Evolutionary conservation across 2,888 invertebrate species (phyloP).

Genomic region (Melikaiella ostensackeni): DNA sequence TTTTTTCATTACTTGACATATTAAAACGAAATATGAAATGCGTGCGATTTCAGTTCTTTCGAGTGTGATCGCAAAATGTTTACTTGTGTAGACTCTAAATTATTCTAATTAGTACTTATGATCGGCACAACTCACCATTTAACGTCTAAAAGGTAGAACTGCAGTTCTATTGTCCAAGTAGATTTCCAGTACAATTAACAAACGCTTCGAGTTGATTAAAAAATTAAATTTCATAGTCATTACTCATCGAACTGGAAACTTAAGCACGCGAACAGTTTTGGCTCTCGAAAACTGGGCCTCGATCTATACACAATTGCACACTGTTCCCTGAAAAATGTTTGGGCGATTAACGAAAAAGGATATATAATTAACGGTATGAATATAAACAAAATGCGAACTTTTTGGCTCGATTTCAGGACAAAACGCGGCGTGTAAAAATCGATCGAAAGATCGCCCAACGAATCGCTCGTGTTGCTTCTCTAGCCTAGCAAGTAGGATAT

Average conservation of each 20-base stretch:
- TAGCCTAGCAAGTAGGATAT: constrained; percentile 13
- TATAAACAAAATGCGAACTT: neutral
- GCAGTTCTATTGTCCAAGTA: constrained; percentile 20
- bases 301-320: constrained; percentile 35
- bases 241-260: constrained; percentile 17
- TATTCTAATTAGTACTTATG: constrained; percentile 19
- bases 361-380: neutral
- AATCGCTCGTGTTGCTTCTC: neutral
- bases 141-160: constrained; percentile 23
- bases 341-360: constrained; percentile 1
- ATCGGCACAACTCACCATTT: constrained; percentile 22
- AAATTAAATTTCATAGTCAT: neutral
- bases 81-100: constrained; percentile 12
- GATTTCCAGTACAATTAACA: constrained; percentile 12
- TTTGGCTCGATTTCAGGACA: neutral
- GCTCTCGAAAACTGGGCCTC: constrained; percentile 18
- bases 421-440: neutral
- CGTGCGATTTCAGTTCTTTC: constrained; percentile 25
- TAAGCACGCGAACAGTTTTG: constrained; percentile 27
- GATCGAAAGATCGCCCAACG: constrained; percentile 1
- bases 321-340: constrained; percentile 38
- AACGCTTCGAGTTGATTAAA: neutral
- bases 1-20: neutral
- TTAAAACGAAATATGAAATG: constrained; percentile 23
- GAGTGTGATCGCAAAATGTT: constrained; percentile 21